Evolutionary conservation across 2,888 invertebrate genomes (phyloP).

Genomic region (Phyllotreta striolata): DNA sequence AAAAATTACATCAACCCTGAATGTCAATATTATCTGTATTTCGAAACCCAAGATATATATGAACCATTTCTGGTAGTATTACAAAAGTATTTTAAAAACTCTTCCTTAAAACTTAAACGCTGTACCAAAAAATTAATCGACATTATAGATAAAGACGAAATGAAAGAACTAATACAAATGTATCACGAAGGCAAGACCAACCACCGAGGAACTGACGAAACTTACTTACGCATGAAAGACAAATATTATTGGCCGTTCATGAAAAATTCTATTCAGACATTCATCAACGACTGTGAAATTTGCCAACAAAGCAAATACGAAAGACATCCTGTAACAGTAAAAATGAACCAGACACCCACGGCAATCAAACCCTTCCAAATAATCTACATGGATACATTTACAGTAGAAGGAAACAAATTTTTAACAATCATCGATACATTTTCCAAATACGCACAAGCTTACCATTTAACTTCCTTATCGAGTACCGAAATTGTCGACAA

Average conservation of each 20-base stretch:
- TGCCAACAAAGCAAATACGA: slow-evolving; percentile 41
- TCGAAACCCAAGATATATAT: slow-evolving; percentile 3
- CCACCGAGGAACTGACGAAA: slow-evolving; percentile 37
- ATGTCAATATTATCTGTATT: slow-evolving; percentile 7
- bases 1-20: slow-evolving; percentile 16
- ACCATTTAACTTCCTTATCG: not conserved
- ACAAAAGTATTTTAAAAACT: slow-evolving; percentile 16
- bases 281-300: slow-evolving; percentile 40
- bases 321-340: slow-evolving; percentile 35
- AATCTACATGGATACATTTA: slow-evolving; percentile 28
- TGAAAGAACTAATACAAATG: slow-evolving; percentile 24
- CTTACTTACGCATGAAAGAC: slow-evolving; percentile 27
- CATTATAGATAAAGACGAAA: slow-evolving; percentile 23
- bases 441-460: slow-evolving; percentile 23
- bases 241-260: slow-evolving; percentile 39
- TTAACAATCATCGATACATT: slow-evolving; percentile 9
- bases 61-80: not conserved
- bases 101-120: slow-evolving; percentile 9
- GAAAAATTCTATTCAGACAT: slow-evolving; percentile 23
- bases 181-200: slow-evolving; percentile 24
- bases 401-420: slow-evolving; percentile 16
- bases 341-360: slow-evolving; percentile 35
- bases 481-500: slow-evolving; percentile 4
- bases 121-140: slow-evolving; percentile 19
- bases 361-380: slow-evolving; percentile 41